Percentiles rank a stretch among this genome's conserved stretches.
Conservation (phyloP, 2,797 vertebrate genomes). For the Halcyon leucocephala region DNA sequence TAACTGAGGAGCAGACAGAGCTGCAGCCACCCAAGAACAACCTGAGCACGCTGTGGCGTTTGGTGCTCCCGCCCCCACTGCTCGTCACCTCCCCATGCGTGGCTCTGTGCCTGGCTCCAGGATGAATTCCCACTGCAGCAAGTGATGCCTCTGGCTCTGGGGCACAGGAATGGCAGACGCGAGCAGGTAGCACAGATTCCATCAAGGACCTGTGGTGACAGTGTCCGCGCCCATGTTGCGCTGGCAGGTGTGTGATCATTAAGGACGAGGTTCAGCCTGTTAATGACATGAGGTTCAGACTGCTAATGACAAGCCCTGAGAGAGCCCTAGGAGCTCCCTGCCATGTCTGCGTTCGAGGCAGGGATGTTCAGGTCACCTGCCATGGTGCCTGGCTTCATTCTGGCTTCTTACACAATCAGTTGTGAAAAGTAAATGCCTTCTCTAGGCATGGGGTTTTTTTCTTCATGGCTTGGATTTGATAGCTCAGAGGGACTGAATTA, state of each 20-base stretch:
- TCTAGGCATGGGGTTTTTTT: neutral
- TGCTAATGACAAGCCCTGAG: neutral
- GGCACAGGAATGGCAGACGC: neutral
- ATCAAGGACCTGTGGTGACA: accelerated
- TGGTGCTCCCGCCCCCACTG: neutral
- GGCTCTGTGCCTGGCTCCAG: neutral
- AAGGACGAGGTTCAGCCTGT: neutral
- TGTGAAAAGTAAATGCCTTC: neutral
- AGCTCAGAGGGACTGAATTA: neutral
- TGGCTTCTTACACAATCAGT: neutral
- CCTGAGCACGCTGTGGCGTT: neutral
- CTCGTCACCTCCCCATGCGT: accelerated
- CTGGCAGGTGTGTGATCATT: neutral
- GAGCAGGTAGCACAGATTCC: neutral
- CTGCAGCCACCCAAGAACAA: neutral
- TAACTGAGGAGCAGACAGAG: neutral
- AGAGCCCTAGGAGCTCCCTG: neutral
- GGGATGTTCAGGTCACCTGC: neutral
- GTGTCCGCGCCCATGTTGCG: neutral
- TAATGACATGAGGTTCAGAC: neutral
- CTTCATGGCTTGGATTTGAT: neutral
- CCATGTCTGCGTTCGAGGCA: neutral
- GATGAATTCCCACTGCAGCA: neutral
- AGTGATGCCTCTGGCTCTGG: neutral
- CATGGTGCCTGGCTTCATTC: neutral